Evolutionary conservation across 2,888 invertebrate genomes (phyloP).

Genomic region (Euzophera pinguis): DNA sequence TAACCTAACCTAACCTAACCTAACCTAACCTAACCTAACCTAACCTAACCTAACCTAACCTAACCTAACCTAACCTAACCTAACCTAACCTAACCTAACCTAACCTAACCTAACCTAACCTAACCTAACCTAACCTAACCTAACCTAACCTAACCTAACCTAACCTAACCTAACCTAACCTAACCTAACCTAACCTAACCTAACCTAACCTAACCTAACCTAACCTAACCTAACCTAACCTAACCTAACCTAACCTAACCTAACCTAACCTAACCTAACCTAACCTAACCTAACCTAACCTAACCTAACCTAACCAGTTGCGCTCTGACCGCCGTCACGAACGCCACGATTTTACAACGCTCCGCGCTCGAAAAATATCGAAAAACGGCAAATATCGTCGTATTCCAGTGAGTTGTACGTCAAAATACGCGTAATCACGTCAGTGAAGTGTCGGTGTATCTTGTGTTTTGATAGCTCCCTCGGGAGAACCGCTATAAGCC

Average conservation of each 20-base stretch:
- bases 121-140: constrained; percentile 19
- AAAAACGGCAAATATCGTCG: no score
- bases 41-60: constrained; percentile 24
- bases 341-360: no score
- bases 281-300: constrained; percentile 18
- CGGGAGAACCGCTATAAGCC: no score
- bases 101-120: constrained; percentile 19
- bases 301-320: no score
- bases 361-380: no score
- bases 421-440: no score
- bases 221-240: constrained; percentile 18
- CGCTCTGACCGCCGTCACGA: no score
- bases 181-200: constrained; percentile 15
- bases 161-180: constrained; percentile 17
- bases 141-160: constrained; percentile 16
- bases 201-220: constrained; percentile 15
- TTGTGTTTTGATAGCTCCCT: no score
- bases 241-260: constrained; percentile 18
- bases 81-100: constrained; percentile 17
- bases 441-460: no score
- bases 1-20: constrained; percentile 24
- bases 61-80: constrained; percentile 16
- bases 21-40: constrained; percentile 24
- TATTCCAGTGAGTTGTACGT: no score
- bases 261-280: constrained; percentile 17